Evolutionary conservation across 1,140 invertebrate species (phyloP).

Genomic region (Nasonia vitripennis): DNA sequence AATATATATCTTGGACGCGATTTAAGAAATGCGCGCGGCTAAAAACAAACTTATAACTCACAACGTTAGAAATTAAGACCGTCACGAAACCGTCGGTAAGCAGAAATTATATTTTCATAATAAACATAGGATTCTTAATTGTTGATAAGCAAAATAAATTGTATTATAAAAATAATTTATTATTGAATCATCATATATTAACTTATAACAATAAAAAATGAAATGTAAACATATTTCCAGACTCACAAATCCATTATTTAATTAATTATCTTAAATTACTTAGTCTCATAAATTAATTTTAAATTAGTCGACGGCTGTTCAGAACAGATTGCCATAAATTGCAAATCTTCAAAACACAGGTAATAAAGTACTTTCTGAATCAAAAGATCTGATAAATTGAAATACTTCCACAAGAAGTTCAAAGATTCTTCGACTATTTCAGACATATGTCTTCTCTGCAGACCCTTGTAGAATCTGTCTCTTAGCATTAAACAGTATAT

Average conservation of each 20-base stretch:
- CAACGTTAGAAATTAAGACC: neutral
- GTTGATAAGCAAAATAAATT: neutral
- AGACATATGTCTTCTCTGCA: slow-evolving; percentile 27
- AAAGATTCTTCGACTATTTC: slow-evolving; percentile 32
- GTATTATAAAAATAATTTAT: slow-evolving; percentile 10
- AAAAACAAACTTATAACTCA: too few species aligned
- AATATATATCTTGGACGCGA: too few species aligned
- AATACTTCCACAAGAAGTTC: slow-evolving; percentile 39
- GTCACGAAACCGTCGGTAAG: neutral
- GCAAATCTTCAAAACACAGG: slow-evolving; percentile 41
- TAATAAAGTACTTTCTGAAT: slow-evolving; percentile 39
- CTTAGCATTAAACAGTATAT: slow-evolving; percentile 32
- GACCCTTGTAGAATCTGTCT: slow-evolving; percentile 28
- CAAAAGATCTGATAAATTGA: slow-evolving; percentile 40
- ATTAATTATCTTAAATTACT: neutral
- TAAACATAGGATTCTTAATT: neutral
- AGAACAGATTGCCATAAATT: slow-evolving; percentile 22
- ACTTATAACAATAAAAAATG: too few species aligned
- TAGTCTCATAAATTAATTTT: neutral
- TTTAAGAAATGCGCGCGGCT: too few species aligned
- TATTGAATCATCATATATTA: neutral
- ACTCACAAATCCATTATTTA: neutral
- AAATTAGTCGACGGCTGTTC: neutral
- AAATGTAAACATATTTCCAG: slow-evolving; percentile 1
- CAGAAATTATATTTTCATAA: neutral